Conservation (phyloP, 2,888 invertebrate genomes). For the Sylvicola fuscatus region DNA sequence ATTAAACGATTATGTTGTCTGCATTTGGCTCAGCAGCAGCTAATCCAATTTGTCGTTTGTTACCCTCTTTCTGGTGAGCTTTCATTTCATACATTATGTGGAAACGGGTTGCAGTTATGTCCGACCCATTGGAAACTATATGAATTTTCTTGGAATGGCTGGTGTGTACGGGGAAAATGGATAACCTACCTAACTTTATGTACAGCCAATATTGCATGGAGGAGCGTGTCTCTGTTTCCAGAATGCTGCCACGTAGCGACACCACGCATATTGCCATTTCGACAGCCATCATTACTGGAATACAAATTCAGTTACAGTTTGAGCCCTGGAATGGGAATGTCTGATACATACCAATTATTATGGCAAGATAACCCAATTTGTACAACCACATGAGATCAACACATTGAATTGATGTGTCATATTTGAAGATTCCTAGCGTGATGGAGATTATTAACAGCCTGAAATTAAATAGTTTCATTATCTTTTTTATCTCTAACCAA, state of each 20-base stretch:
- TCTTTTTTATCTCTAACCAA: slow-evolving; percentile 1
- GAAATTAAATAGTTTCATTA: slow-evolving; percentile 6
- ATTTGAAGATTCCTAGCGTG: slow-evolving; percentile 20
- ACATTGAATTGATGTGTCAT: slow-evolving; percentile 21
- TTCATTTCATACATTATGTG: no score
- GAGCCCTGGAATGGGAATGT: not conserved
- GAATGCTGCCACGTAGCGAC: slow-evolving; percentile 59
- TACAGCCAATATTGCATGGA: slow-evolving; percentile 66
- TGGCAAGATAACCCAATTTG: slow-evolving; percentile 23
- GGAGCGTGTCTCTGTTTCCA: slow-evolving; percentile 49
- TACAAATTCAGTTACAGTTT: not conserved
- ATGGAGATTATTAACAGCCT: slow-evolving; percentile 22
- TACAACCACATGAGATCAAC: slow-evolving; percentile 24
- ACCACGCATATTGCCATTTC: slow-evolving; percentile 53
- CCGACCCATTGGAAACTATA: no score
- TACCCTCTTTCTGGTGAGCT: no score
- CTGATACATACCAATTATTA: slow-evolving; percentile 20
- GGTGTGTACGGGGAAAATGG: no score
- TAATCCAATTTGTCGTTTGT: no score
- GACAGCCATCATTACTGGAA: slow-evolving; percentile 33
- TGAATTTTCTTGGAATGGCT: no score
- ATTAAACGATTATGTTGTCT: not conserved
- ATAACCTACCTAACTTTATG: slow-evolving; percentile 44
- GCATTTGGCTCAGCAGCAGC: not conserved
- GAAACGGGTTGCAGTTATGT: no score